phyloP scores from a whole-genome alignment of 2,888 invertebrate species.

The Sceliomorpha sp. region DNA sequence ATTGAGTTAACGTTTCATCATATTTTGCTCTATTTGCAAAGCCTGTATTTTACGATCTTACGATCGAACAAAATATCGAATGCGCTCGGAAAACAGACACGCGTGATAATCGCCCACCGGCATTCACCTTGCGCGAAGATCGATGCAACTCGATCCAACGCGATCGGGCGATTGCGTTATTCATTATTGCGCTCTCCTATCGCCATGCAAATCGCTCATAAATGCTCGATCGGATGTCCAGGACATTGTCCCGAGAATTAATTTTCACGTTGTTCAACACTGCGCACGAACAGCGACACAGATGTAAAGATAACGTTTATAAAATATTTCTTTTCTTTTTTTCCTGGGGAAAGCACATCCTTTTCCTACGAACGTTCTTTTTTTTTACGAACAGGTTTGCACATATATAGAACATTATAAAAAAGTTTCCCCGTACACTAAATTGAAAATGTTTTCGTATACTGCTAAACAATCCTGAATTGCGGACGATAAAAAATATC shows the following conservation, averaged over 20 bases:
- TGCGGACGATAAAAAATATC: too few relatives aligned
- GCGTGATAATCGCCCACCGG: slow-evolving; percentile 14
- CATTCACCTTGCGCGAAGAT: slow-evolving; percentile 33
- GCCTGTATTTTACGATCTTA: too few relatives aligned
- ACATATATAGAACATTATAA: too few relatives aligned
- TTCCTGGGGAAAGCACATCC: too few relatives aligned
- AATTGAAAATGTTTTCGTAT: too few relatives aligned
- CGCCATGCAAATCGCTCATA: slow-evolving; percentile 49
- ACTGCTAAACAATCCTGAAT: too few relatives aligned
- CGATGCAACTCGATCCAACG: slow-evolving; percentile 41
- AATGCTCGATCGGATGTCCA: slow-evolving; percentile 39
- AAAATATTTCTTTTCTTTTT: too few relatives aligned
- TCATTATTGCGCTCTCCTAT: slow-evolving; percentile 33
- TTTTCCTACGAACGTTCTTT: too few relatives aligned
- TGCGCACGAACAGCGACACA: slow-evolving; percentile 31
- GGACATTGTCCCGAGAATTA: slow-evolving; percentile 37
- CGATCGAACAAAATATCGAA: not conserved
- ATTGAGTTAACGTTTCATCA: too few relatives aligned
- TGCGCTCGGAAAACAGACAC: slow-evolving; percentile 14
- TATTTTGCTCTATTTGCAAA: too few relatives aligned
- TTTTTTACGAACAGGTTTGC: too few relatives aligned
- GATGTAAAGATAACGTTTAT: slow-evolving; percentile 40
- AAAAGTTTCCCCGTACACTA: too few relatives aligned
- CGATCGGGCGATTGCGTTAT: slow-evolving; percentile 28
- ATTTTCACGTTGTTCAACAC: slow-evolving; percentile 22